Evolutionary conservation across 2,888 invertebrate species (phyloP), one percentile per base, ranked within the genome.

Genomic region (Orthosia cruda): DNA sequence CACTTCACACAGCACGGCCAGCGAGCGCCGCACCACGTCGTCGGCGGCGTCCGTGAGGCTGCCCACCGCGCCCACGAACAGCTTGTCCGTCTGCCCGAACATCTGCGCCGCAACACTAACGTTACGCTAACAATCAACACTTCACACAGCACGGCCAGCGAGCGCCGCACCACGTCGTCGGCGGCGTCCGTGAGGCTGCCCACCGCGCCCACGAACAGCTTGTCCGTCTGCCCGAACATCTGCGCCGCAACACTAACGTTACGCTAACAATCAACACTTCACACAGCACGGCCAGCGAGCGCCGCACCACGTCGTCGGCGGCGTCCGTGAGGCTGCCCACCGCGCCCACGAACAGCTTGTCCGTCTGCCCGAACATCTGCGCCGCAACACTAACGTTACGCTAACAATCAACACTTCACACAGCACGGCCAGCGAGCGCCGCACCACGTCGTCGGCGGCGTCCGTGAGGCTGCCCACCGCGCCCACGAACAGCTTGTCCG

Each of bases 111-210:
- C 26, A 58, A 5, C 23, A 49, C 23, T 70, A 32, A 26, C 26
- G 26, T 26, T 23, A 26, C 0, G 49, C 4, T 18, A 4, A 16
- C 50, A 18, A n/a, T n/a, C n/a, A n/a, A n/a, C n/a, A n/a, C n/a
- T n/a, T n/a, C n/a, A n/a, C n/a, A n/a, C 82, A 99, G 97, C 70
- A 99, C 99, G 89, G 99, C 99, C 71, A 99, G 97, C 92, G 98
- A 98, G 92, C 99, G 98, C 72, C 99, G 98, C 61, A 99, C 99
- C 71, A 99, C 99, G 97, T 99, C 99, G 95, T 99, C 99, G 0
- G 99, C 98, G 77, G 98, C 97, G 96, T 99, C 99, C 52, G 99
- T 98, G 64, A 99, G 97, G 47, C 98, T 98, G 88, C 98, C 97
- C 93, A 99, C 97, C 70, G 99, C 97, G 74, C 98, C 98, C 88